These are phyloP conservation scores for Microctenopoma stevenorrisi DNA, from an alignment of 2,797 vertebrate genomes.

Conservation along the genomic window DNA sequence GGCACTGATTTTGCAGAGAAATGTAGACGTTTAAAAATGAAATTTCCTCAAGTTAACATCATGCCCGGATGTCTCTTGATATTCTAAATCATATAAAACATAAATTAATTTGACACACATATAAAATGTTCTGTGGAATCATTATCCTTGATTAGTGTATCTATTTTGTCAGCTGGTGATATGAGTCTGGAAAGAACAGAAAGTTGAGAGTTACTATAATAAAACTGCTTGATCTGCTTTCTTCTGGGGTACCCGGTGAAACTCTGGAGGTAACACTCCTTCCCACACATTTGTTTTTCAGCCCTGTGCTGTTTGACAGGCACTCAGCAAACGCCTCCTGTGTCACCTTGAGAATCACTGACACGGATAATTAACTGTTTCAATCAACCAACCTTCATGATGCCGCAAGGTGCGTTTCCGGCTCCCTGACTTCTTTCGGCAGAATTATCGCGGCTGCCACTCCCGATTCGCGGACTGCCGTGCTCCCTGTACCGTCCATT, in stretches of 20 bases:
- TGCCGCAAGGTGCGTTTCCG: conserved; percentile 84
- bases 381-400: conserved; percentile 85
- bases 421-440: conserved; percentile 79
- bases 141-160: neutral
- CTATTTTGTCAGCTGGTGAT: neutral
- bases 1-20: neutral
- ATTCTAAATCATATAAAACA: too few species aligned
- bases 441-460: conserved; percentile 81
- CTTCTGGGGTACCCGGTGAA: neutral
- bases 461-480: conserved; percentile 73
- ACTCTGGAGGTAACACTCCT: neutral
- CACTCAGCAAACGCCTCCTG: conserved; percentile 13
- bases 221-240: conserved; percentile 8
- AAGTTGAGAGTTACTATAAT: conserved; percentile 8
- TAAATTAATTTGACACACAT: too few species aligned
- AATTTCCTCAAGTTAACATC: neutral
- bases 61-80: neutral
- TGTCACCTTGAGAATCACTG: conserved; percentile 70
- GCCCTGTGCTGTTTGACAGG: neutral
- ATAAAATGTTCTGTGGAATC: too few species aligned
- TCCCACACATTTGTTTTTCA: neutral
- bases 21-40: neutral
- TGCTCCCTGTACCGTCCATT: conserved; percentile 82
- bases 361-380: conserved; percentile 29
- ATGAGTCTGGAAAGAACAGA: neutral